These are phyloP conservation scores for Dendrolimus pini DNA, from an alignment of 2,888 invertebrate genomes.

Conservation along the genomic window DNA sequence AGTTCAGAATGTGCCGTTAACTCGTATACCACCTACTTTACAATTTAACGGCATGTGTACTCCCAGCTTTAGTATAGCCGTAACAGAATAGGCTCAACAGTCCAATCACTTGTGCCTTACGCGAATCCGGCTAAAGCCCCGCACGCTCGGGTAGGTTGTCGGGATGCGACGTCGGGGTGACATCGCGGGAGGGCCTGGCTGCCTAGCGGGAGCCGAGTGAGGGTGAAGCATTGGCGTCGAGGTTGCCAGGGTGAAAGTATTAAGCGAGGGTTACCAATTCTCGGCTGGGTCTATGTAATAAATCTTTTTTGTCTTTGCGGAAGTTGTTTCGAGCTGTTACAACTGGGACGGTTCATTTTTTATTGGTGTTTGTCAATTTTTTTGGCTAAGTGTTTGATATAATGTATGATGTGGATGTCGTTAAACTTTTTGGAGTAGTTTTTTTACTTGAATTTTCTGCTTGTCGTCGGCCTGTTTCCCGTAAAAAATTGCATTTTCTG, in stretches of 20 bases:
- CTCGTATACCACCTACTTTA: too few relatives aligned
- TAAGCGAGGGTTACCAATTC: background rate
- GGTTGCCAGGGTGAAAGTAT: background rate
- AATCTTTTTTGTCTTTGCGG: background rate
- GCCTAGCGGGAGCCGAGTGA: slow-evolving; percentile 2
- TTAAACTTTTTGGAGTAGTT: too few relatives aligned
- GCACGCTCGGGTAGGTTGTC: background rate
- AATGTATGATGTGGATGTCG: too few relatives aligned
- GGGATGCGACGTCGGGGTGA: background rate
- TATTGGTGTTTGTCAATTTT: too few relatives aligned
- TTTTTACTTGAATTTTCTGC: too few relatives aligned
- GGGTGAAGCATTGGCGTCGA: slow-evolving; percentile 8
- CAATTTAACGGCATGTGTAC: too few relatives aligned
- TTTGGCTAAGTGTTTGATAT: too few relatives aligned
- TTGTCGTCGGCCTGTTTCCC: too few relatives aligned
- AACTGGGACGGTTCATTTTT: too few relatives aligned
- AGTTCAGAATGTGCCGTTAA: too few relatives aligned
- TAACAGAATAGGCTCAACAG: background rate
- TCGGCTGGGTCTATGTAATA: background rate
- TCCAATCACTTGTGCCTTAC: background rate
- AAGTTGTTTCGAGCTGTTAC: background rate
- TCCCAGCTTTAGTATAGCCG: too few relatives aligned
- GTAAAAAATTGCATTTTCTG: too few relatives aligned
- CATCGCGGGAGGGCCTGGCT: background rate
- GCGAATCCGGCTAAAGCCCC: slow-evolving; percentile 1